Evolutionary conservation across 2,888 invertebrate species (phyloP).

Genomic region (Therioaphis trifolii): DNA sequence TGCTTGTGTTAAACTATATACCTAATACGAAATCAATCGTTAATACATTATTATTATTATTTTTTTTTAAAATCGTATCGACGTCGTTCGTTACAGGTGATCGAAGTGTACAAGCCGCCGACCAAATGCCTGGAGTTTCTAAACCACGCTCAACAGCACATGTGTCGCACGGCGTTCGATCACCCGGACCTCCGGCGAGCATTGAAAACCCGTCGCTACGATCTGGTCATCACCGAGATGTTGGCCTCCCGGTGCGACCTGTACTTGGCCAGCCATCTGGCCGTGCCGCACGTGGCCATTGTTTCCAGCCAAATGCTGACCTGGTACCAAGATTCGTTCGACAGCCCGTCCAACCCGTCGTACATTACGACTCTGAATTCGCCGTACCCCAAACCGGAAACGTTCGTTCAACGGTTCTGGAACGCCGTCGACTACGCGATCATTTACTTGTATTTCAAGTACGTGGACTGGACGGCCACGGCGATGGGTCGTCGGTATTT

Average conservation of each 20-base stretch:
- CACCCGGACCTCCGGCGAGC: neutral
- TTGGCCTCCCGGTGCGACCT: conserved; percentile 46
- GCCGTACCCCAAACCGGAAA: conserved; percentile 29
- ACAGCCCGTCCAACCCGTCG: conserved; percentile 51
- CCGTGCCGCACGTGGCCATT: conserved; percentile 42
- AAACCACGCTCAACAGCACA: conserved; percentile 20
- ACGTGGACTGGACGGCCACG: conserved; percentile 19
- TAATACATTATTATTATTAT: too few relatives aligned
- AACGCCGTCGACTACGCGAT: conserved; percentile 23
- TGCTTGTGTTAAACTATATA: too few relatives aligned
- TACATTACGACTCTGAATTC: conserved; percentile 19
- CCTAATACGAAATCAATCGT: too few relatives aligned
- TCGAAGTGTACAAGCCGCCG: conserved; percentile 20
- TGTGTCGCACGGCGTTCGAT: conserved; percentile 13
- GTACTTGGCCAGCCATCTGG: conserved; percentile 35
- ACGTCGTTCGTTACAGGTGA: conserved; percentile 44
- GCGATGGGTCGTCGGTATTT: conserved; percentile 9
- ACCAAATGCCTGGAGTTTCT: conserved; percentile 14
- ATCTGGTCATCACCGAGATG: conserved; percentile 48
- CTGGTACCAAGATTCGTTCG: conserved; percentile 56
- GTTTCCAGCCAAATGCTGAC: conserved; percentile 56
- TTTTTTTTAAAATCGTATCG: too few relatives aligned
- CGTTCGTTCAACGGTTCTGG: conserved; percentile 32
- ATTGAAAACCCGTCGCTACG: neutral
- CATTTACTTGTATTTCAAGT: neutral